Conservation (phyloP, 2,888 invertebrate species). For the Deilephila elpenor region DNA sequence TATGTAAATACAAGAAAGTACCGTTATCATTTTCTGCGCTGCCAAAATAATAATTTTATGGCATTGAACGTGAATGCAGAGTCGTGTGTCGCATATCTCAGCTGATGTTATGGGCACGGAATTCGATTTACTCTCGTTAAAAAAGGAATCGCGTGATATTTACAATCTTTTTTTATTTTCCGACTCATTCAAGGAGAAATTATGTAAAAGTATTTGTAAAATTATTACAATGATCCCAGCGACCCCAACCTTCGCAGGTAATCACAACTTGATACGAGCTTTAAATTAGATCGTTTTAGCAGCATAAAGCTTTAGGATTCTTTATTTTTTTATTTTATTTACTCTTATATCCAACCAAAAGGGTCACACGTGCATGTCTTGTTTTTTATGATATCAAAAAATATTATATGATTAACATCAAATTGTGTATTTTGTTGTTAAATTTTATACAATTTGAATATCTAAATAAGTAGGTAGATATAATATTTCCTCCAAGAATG, state of each 20-base stretch:
- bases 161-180: conserved; percentile 6
- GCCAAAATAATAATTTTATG: conserved; percentile 1
- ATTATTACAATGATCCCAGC: neutral
- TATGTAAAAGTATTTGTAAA: neutral
- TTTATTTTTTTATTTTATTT: neutral
- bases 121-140: neutral
- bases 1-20: neutral
- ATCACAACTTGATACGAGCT: neutral
- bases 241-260: conserved; percentile 13
- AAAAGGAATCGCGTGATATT: conserved; percentile 2
- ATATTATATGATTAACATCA: too few species aligned
- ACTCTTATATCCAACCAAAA: neutral
- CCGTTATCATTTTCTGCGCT: conserved; percentile 15
- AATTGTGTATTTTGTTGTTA: too few species aligned
- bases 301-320: neutral
- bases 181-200: conserved; percentile 6
- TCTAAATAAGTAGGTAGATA: too few species aligned
- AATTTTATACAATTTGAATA: too few species aligned
- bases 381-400: too few species aligned
- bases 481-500: too few species aligned
- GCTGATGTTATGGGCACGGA: neutral
- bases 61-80: conserved; percentile 3
- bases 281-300: neutral
- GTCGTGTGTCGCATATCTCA: neutral
- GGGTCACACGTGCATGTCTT: neutral